phyloP scores from a whole-genome alignment of 2,888 invertebrate species.

The Hylaea fasciaria region DNA sequence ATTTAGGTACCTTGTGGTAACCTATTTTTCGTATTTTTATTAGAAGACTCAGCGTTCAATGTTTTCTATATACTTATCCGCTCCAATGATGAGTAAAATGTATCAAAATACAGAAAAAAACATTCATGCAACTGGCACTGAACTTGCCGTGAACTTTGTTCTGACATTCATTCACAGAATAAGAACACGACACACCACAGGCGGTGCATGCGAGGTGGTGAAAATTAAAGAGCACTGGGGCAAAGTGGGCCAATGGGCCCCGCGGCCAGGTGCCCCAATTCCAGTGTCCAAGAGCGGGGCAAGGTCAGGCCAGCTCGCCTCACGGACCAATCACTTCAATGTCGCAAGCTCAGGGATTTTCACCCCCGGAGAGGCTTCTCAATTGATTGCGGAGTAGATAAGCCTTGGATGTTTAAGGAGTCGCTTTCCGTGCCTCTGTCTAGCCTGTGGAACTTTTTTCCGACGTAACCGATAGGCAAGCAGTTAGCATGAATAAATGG shows the following conservation, averaged over 20 bases:
- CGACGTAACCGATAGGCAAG: not conserved
- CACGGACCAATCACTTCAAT: slow-evolving; percentile 45
- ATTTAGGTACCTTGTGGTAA: too few relatives aligned
- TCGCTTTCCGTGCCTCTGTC: too few relatives aligned
- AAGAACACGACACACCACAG: too few relatives aligned
- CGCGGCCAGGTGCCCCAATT: slow-evolving; percentile 75
- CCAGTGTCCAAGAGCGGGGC: slow-evolving; percentile 69
- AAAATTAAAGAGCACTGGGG: slow-evolving; percentile 57
- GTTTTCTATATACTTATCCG: too few relatives aligned
- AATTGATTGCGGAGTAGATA: slow-evolving; percentile 39
- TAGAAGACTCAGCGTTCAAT: too few relatives aligned
- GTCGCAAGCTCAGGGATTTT: slow-evolving; percentile 21
- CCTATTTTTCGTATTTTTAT: too few relatives aligned
- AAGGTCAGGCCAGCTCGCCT: slow-evolving; percentile 67
- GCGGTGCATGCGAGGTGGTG: slow-evolving; percentile 33
- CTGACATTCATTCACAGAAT: too few relatives aligned
- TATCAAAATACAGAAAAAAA: too few relatives aligned
- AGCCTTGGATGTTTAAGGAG: slow-evolving; percentile 2
- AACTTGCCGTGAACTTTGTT: too few relatives aligned
- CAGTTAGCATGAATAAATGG: not conserved
- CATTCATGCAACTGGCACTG: too few relatives aligned
- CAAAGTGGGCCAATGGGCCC: slow-evolving; percentile 17
- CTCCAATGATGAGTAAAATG: too few relatives aligned
- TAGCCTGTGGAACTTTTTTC: too few relatives aligned
- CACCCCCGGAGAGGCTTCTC: slow-evolving; percentile 20